These are phyloP conservation scores for Anarhynchus alexandrinus DNA, from an alignment of 2,113 vertebrate genomes.

Conservation along the genomic window DNA sequence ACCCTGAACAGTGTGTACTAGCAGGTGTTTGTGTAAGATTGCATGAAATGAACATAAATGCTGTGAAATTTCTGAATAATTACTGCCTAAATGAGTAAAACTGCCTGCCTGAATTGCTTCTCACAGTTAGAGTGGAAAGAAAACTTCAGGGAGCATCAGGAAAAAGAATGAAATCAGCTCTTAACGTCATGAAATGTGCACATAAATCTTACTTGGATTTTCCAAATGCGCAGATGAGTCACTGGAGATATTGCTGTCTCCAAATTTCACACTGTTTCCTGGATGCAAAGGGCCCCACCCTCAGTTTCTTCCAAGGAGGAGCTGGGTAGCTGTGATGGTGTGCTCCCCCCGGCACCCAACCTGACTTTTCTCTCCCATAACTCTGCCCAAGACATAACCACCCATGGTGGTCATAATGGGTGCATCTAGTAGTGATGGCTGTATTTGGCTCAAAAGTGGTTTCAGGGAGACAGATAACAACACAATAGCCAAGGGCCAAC, in stretches of 20 bases:
- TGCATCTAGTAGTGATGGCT: neutral
- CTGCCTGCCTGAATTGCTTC: slow-evolving; percentile 14
- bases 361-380: neutral
- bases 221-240: neutral
- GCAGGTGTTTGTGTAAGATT: slow-evolving; percentile 41
- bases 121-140: neutral
- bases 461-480: neutral
- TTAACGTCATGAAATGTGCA: neutral
- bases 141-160: slow-evolving; percentile 12
- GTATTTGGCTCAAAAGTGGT: neutral
- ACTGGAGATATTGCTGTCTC: neutral
- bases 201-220: neutral
- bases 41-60: slow-evolving; percentile 54
- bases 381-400: neutral
- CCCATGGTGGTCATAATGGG: neutral
- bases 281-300: neutral
- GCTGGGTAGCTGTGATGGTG: neutral
- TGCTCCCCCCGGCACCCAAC: neutral
- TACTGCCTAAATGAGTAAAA: slow-evolving; percentile 42
- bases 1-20: slow-evolving; percentile 26
- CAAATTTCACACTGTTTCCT: neutral
- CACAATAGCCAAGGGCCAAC: neutral
- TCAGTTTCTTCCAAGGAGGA: neutral
- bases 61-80: slow-evolving; percentile 54
- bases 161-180: neutral